phyloP scores from a whole-genome alignment of 2,797 vertebrate species.

The Tolypeutes matacus region DNA sequence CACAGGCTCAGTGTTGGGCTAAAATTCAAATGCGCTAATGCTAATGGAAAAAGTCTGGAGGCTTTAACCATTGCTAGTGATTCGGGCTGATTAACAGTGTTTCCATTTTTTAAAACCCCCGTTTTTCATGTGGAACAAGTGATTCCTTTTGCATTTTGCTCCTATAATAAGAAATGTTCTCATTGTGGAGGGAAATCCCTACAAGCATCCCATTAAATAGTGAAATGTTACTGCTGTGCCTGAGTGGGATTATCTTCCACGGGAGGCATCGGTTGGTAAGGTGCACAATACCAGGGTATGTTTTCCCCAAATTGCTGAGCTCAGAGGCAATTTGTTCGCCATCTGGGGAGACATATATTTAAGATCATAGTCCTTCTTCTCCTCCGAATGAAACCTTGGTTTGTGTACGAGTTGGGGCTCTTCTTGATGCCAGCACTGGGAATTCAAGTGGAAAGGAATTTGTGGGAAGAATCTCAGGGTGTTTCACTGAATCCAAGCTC shows the following conservation, averaged over 20 bases:
- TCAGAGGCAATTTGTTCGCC: not conserved
- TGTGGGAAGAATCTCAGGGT: not conserved
- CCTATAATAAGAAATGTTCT: conserved; percentile 50
- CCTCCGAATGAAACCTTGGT: not conserved
- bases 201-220: conserved; percentile 34
- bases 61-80: conserved; percentile 70
- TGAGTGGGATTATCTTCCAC: not conserved
- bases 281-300: not conserved
- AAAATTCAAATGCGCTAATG: conserved; percentile 62
- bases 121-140: conserved; percentile 50
- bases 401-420: not conserved
- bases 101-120: conserved; percentile 27
- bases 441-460: not conserved
- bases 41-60: conserved; percentile 62
- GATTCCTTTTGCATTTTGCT: conserved; percentile 65
- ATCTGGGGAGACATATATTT: not conserved
- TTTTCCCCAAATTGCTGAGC: not conserved
- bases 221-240: not conserved
- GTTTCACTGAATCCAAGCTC: not conserved
- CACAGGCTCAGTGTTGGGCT: conserved; percentile 56
- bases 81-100: conserved; percentile 62
- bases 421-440: conserved; percentile 9
- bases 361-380: not conserved
- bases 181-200: conserved; percentile 36
- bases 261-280: not conserved